Base-by-base conservation (phyloP, 2,888 invertebrate species). In the Liodrosophila aerea region DNA sequence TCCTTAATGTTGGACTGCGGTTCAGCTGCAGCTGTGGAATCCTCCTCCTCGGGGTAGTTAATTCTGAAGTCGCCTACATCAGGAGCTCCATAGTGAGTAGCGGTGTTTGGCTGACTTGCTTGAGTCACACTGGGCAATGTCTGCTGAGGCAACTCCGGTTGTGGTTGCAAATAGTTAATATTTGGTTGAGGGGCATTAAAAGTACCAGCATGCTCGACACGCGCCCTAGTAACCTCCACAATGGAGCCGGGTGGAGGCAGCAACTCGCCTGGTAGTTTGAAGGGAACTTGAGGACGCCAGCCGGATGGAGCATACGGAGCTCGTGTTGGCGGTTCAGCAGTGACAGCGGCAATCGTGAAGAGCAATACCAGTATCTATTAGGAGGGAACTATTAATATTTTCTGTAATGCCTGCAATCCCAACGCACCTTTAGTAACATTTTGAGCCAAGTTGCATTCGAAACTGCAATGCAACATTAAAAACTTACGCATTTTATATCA, bases 221-320 rank as follows among this genome's bases (percentile, higher is more conserved):
- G 85, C 41, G 87, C 76, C 56, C 86, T 84, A 9, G 68, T 87
- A 5, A 90, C 76, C 49, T 89, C 86, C 1, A 73, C 58, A n/a
- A 46, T 59, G n/a, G 71, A 58, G 2, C 54, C 54, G 8, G 5
- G 7, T 4, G 85, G 69, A 0, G 86, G 76, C 13, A 76, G 50
- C 53, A 76, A 84, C 53, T 71, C 63, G 16, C 69, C 70, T 3
- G 91, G 91, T n/a, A 91, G 57, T 18, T 81, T 72, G 44, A 91
- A 90, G 2, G 87, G 84, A 15, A 85, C 76, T 16, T 81, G 75
- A 8, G 91, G 91, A 30, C 87, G 89, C 90, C 89, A 91, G 7
- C 91, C 90, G 4, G 89, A 76, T 1, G 91, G 76, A 1, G 89
- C 85, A 76, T 91, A 91, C 1, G 90, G 89, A 9, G 66, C 62